Base-by-base conservation (phyloP, 2,888 invertebrate genomes). In the Heterodera filipjevi region DNA sequence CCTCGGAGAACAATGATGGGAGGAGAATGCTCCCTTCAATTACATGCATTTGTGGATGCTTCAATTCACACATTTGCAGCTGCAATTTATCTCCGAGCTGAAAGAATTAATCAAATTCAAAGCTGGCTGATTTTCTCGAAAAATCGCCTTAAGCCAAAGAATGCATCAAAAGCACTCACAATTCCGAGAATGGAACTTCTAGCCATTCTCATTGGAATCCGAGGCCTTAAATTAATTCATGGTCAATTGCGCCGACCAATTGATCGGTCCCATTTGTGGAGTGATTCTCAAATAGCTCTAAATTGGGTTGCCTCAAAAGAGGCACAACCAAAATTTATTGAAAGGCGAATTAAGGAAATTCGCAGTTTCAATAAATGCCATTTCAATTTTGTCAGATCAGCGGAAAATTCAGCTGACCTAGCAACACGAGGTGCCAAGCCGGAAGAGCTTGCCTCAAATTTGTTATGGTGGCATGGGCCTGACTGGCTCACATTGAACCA, bases 31-130 rank as follows among this genome's bases (percentile, higher is more conserved):
- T 6, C 12, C 10, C 30, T 46, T n/a, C 77, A 83, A 33, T 32
- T 83, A 0, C 83, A 81, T 35, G 68, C 79, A 10, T 83, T 82
- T 76, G 66, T 53, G 10, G 82, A 83, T 46, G 83, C 83, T 22
- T 81, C 82, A 1, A 46, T 66, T 0, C 22, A 74, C 12, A 80
- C 81, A 2, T 83, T 66, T 33, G 80, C 66, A 16, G 78, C 80
- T 12, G 75, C 66, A 0, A 74, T 72, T 32, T 83, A 82, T 68
- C 1, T 81, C 6, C 8, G 77, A 44, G 16, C 81, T 79, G 32
- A 12, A 5, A 30, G 22, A 16, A 14, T 2, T 30, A 2, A 3
- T 35, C 33, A 71, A 70, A 19, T n/a, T 5, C 10, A 10, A 12
- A 39, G 19, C 12, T n/a, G 71, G 19, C 39, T 81, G 5, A 10